phyloP scores from a whole-genome alignment of 2,113 vertebrate species.

The Mesembrinibis cayennensis region DNA sequence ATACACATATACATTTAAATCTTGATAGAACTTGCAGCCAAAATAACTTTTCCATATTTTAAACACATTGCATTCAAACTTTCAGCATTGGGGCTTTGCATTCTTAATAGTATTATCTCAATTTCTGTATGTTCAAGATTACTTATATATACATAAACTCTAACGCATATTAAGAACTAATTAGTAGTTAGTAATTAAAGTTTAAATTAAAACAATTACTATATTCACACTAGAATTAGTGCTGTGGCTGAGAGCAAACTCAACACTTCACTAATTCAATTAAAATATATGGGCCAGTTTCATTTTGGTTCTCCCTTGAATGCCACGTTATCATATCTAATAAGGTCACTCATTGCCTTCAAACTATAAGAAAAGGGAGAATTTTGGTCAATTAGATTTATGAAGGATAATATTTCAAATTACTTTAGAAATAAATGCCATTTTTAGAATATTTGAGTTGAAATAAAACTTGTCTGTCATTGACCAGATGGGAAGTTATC shows the following conservation, averaged over 20 bases:
- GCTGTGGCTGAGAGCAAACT: not conserved
- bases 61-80: not conserved
- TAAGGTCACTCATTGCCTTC: not conserved
- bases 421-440: constrained; percentile 23
- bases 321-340: not conserved
- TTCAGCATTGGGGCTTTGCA: not conserved
- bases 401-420: not conserved
- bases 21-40: not conserved
- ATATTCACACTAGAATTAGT: not conserved
- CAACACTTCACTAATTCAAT: not conserved
- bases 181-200: not conserved
- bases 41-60: not conserved
- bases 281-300: not conserved
- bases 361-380: not conserved
- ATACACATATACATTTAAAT: not conserved
- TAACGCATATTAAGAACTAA: not conserved
- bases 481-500: constrained; percentile 75
- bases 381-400: not conserved
- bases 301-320: not conserved
- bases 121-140: not conserved
- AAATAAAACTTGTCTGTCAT: constrained; percentile 67
- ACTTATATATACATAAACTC: not conserved
- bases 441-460: constrained; percentile 67
- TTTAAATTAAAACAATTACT: not conserved
- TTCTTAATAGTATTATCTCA: not conserved